Evolutionary conservation across 2,888 invertebrate genomes (phyloP), one percentile per base, ranked within the genome.

Genomic region (Lottia scabra): DNA sequence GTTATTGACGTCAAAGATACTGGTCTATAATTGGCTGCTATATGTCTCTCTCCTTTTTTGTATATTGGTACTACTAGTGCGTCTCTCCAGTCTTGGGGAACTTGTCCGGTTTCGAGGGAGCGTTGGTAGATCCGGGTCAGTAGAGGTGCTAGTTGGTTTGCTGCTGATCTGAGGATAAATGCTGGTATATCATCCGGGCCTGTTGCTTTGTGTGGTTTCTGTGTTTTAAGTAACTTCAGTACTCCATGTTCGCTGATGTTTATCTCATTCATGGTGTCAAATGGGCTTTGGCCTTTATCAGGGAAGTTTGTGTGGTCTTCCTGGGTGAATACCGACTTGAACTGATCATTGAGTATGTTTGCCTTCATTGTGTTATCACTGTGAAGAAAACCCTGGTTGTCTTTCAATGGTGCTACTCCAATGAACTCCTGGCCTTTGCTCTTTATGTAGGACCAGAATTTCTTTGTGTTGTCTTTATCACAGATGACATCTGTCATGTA

Each of bases 291-390:
- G 26, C 72, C 67, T 44, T 68, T 72, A 38, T 78, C 67, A 48
- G 74, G 79, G 13, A 78, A 66, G 26, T 23, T 65, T 38, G 66
- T n/a, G 6, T 27, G 30, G 45, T 77, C 48, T 48, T 78, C 73
- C 13, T 48, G 62, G 4, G 75, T 77, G 38, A 69, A 76, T 6
- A 71, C 75, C 4, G 72, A 77, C 26, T 63, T 43, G 56, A 76
- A 79, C 62, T 79, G 77, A 19, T 67, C 30, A 46, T 79, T 77
- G 1, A 79, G 71, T 8, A 79, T 77, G 1, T 74, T 44, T 16
- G 76, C 75, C 65, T 75, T 76, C 5, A 43, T 68, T 1, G 48
- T 43, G 44, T 26, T 67, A 63, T 75, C 69, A 68, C 77, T 75
- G 19, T 74, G 68, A 15, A 79, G 64, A 56, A 72, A 75, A 16